Base-by-base conservation (phyloP, 2,888 invertebrate species). In the Caenorhabditis zanzibari region DNA sequence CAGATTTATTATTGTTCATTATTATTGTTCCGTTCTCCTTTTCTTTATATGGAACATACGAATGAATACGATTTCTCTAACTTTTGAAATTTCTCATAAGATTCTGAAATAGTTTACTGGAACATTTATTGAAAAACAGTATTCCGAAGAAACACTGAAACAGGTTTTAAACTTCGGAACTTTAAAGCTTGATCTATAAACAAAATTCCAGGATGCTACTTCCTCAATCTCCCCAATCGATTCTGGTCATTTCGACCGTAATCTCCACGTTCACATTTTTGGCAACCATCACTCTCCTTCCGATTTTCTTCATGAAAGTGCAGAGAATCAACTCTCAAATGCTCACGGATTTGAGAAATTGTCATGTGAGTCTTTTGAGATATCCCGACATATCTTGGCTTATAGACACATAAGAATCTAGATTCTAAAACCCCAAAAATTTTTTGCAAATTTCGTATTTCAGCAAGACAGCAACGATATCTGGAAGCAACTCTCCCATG, bases 251-350 rank as follows among this genome's bases (percentile, higher is more conserved):
- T 16, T 85, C 89, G 52, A 88, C 89, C 14, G 79, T 88, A 12
- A 49, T 86, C 44, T 88, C 88, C 4, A 85, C 88, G 2, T 49
- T 83, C 4, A 80, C 84, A 12, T 82, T 89, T 7, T 58, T 87
- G 38, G 47, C 75, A 1, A 75, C 88, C 1, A 81, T 88, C 35
- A 74, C 86, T 6, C 66, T 74, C 22, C 69, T 89, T 6, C 89
- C 89, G 4, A 71, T 86, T 22, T 88, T 87, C 66, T 86, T 86
- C 72, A 77, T 82, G 73, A 85, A 85, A 59, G 82, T 89, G 16
- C 89, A 88, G 24, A 47, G 82, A 32, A 64, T 79, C 41, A 88
- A 88, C 66, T 84, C 85, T 22, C 24, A 87, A 19, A 86, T 89
- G 87, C 35, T 85, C 6, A 77, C 82, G 3, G 80, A 88, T n/a